Conservation (phyloP, 2,113 vertebrate genomes). For the Rhadina sibilatrix region DNA sequence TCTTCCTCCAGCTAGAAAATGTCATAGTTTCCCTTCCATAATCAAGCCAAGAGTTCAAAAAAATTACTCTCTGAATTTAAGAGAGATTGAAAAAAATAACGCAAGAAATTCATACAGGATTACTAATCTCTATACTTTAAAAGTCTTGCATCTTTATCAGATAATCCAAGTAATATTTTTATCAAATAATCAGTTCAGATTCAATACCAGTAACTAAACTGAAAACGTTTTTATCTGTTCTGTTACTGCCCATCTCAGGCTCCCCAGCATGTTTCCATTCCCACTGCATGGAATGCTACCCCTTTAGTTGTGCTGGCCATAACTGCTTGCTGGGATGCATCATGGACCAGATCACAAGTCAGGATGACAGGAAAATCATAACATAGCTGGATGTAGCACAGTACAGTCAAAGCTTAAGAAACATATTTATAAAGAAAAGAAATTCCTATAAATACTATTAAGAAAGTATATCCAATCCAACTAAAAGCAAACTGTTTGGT, state of each 20-base stretch:
- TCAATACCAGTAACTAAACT: background rate
- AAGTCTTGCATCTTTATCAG: background rate
- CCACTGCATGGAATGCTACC: fast-evolving
- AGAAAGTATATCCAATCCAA: no score
- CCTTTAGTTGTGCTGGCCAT: background rate
- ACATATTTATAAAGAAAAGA: background rate
- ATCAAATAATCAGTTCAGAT: background rate
- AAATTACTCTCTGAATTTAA: background rate
- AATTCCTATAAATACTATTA: background rate
- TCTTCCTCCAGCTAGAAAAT: background rate
- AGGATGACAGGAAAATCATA: background rate
- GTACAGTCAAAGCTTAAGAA: background rate
- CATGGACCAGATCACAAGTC: background rate
- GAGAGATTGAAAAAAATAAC: background rate
- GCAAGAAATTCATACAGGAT: background rate
- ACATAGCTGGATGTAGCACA: background rate
- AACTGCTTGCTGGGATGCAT: background rate
- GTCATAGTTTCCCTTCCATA: background rate
- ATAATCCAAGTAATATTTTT: background rate
- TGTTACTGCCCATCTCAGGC: background rate
- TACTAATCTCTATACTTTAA: background rate
- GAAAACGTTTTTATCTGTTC: background rate
- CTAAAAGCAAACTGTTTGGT: background rate
- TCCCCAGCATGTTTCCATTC: background rate
- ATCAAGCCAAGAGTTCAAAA: background rate